Percentiles rank a stretch among this genome's conserved stretches.
phyloP scores from a whole-genome alignment of 2,797 vertebrate species.

The Carapus acus region DNA sequence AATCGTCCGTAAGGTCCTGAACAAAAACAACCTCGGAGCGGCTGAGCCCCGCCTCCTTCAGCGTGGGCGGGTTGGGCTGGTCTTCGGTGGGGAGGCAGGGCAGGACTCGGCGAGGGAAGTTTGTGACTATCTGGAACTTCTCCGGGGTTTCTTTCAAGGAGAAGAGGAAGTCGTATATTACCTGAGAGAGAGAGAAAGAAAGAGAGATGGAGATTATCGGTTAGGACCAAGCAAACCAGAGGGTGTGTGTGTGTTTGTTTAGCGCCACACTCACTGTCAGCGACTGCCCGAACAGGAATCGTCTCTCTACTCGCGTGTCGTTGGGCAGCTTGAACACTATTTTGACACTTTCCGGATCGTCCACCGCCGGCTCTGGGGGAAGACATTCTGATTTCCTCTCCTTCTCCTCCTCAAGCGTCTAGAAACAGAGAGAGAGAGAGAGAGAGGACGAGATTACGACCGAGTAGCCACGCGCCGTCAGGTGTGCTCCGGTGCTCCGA shows the following conservation, averaged over 20 bases:
- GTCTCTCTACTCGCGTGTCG: conserved; percentile 91
- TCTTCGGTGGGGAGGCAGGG: conserved; percentile 93
- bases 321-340: conserved; percentile 99
- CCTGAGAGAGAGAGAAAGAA: conserved; percentile 65
- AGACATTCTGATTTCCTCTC: conserved; percentile 93
- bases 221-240: no score
- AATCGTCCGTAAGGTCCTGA: conserved; percentile 99
- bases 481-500: no score
- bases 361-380: conserved; percentile 85
- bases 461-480: no score
- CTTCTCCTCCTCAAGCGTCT: conserved; percentile 96
- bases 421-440: conserved; percentile 11
- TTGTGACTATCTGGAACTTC: conserved; percentile 97
- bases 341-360: conserved; percentile 95
- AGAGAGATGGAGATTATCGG: no score
- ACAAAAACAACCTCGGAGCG: conserved; percentile 99
- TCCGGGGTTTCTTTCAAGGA: conserved; percentile 98
- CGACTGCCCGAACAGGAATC: conserved; percentile 95
- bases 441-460: no score
- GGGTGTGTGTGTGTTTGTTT: no score
- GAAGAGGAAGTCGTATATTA: conserved; percentile 98
- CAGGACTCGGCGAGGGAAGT: conserved; percentile 93
- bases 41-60: conserved; percentile 96
- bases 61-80: conserved; percentile 89
- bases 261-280: conserved; percentile 90